Base-by-base conservation (phyloP, 2,888 invertebrate genomes). In the Teinopalpus imperialis region DNA sequence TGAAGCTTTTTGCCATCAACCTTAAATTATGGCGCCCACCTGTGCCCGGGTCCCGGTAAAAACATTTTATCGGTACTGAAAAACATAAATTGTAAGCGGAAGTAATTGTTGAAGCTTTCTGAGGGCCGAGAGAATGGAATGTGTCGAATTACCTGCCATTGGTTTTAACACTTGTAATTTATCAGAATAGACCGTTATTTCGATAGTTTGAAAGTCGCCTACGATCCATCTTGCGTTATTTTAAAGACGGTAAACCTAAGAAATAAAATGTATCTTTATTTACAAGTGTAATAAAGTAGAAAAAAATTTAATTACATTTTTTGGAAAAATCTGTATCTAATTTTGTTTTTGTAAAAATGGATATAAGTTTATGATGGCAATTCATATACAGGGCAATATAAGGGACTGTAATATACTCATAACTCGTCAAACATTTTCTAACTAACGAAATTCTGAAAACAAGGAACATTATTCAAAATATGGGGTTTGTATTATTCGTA, bases 81-180 rank as follows among this genome's bases (percentile, higher is more conserved):
- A 65, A 68, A 81, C 79, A 85, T 83, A 85, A 86, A 86, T 85
- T 85, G 76, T 76, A 70, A 77, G 76, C 75, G 74, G 79, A 81
- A 81, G 83, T 85, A 85, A 86, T 85, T 82, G 85, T 77, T 80
- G 77, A 79, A 86, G 83, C 75, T 86, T 86, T 80, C 67, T 70
- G 70, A 72, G 67, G 74, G 70, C 69, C 68, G 74, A 64, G 61
- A 65, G 69, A 70, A 66, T 67, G 76, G 74, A 85, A 83, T 82
- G 74, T 76, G 74, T 77, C 74, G 80, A 83, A 91, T 91, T 90
- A 91, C 90, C 90, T 91, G 90, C 90, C 90, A 90, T 85, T 79
- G 86, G 83, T 87, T 88, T 83, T 87, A 90, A 90, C 88, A 85
- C 87, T 80, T 80, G 89, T 89, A 90, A 91, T 91, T 91, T 91